These are phyloP conservation scores for Prionailurus bengalensis DNA, from an alignment of 2,113 vertebrate species.

Conservation along the genomic window DNA sequence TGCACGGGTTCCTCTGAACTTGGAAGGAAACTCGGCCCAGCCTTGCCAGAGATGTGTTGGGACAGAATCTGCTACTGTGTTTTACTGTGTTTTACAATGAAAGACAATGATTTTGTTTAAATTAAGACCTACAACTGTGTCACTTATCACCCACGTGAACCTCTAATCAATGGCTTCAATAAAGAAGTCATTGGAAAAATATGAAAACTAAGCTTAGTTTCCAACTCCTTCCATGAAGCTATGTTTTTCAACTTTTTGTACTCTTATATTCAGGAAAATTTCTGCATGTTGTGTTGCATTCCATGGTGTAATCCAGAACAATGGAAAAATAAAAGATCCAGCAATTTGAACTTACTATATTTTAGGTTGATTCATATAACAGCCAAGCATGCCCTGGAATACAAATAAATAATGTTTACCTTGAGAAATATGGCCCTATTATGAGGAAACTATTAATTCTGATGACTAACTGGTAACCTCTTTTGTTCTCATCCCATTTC, in stretches of 20 bases:
- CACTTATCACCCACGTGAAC: neutral
- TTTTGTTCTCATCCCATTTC: neutral
- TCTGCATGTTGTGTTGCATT: rapidly evolving
- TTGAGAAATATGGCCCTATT: neutral
- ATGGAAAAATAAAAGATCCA: neutral
- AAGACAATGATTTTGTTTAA: neutral
- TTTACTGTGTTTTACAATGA: neutral
- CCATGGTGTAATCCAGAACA: neutral
- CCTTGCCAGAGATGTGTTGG: constrained; percentile 89
- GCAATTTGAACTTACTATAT: neutral
- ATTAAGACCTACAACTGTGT: neutral
- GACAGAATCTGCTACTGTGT: constrained; percentile 68
- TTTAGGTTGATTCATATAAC: neutral
- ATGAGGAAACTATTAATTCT: rapidly evolving
- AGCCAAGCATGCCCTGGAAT: neutral
- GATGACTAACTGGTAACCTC: neutral
- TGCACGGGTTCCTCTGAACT: constrained; percentile 50
- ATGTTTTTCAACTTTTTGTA: neutral
- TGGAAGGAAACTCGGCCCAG: constrained; percentile 82
- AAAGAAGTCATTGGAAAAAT: neutral
- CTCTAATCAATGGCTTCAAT: neutral
- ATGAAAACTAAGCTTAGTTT: neutral
- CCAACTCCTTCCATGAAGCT: neutral
- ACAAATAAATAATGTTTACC: neutral
- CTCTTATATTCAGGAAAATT: neutral